Evolutionary conservation across 2,797 vertebrate species (phyloP), one percentile per base, ranked within the genome.

Genomic region (Labroides dimidiatus): DNA sequence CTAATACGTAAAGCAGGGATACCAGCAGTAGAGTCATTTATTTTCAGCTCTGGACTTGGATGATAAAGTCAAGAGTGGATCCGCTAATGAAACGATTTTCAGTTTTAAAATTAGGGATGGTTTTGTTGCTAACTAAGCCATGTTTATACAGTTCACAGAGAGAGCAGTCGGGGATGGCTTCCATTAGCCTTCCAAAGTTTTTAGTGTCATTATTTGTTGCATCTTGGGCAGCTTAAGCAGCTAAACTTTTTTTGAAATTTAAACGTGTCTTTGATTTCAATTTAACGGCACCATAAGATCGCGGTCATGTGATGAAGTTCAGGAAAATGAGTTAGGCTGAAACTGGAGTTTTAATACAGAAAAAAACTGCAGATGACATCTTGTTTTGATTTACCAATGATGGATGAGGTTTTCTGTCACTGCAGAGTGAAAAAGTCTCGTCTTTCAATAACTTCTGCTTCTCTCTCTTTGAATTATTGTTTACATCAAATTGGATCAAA

Each of bases 1-100:
- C 81, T 82, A 82, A 85, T 84, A 72, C 50, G 85, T 81, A 81
- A 82, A 39, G 81, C 77, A 61, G 72, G 71, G 74, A 85, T 75
- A 73, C 61, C 21, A 48, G 66, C 79, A 64, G 60, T 57, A 50
- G 84, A 89, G 75, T 82, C 76, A 80, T 70, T 87, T 74, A 84
- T 78, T 83, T 60, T 15, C 19, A 74, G 78, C 72, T 85, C 85
- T 89, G 88, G 80, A 82, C 80, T 72, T 11, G 41, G 23, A 59
- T 62, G 90, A 91, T 91, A 87, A 88, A 89, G 79, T 87, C 72
- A 77, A 70, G 55, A 73, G 23, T 48, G 79, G 57, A 78, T 81
- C 62, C 69, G 74, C 70, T 23, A 84, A 85, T 12, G 27, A 21
- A 78, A 78, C 64, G 61, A 74, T 84, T 85, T 85, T 21, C 66